Evolutionary conservation across 2,113 vertebrate genomes (phyloP), one percentile per base, ranked within the genome.

Genomic region (Gnathonemus echidnorhynchus): DNA sequence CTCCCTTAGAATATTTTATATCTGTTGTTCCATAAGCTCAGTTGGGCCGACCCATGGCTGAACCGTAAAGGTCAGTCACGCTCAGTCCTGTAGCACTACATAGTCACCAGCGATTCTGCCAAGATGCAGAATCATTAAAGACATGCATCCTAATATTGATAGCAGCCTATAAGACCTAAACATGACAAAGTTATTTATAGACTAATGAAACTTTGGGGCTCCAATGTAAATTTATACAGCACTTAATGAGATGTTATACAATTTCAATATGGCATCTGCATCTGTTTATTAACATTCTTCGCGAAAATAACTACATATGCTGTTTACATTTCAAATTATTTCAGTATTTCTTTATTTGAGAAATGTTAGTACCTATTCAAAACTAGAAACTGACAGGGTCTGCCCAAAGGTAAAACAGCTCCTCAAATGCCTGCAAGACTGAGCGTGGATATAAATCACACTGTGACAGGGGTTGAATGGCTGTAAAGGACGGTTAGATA

Each of bases 21-120:
- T 48, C 27, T n/a, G 42, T 49, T 56, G 88, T 52, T 89, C 87
- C 90, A 88, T 86, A 39, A 35, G n/a, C 58, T 88, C 27, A 87
- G 50, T 21, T 27, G 48, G 39, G 27, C 31, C 77, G 86, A 70
- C 88, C 89, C 19, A 27, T 45, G 56, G 31, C 19, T 90, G 89
- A 90, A 89, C 86, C 31, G 9, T 83, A 56, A 89, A 53, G 87
- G 70, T 49, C 90, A 42, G 17, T 74, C 70, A 84, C 24, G 42
- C 31, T 56, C 39, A 31, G 35, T 48, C 15, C 13, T 27, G 70
- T 42, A 77, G 31, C 2, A 84, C 39, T 84, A 83, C 13, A 80
- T 56, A 80, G 17, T 88, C 39, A 58, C 35, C 70, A 90, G 86
- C 1, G 1, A 5, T 39, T 77, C 62, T 45, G 45, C 56, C 58